Base-by-base conservation (phyloP, 2,797 vertebrate genomes). In the Lates japonicus region DNA sequence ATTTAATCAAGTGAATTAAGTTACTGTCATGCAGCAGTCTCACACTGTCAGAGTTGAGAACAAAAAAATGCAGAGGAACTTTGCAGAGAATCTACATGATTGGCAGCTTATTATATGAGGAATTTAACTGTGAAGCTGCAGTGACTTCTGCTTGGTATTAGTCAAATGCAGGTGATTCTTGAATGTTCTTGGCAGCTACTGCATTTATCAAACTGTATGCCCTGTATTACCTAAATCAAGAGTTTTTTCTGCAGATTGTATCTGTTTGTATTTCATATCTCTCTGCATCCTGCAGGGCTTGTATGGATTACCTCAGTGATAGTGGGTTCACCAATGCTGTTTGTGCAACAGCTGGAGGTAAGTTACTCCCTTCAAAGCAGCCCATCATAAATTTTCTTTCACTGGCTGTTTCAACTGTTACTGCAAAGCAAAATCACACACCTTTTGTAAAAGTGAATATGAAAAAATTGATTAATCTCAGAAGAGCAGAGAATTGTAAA, bases 241-340 rank as follows among this genome's bases (percentile, higher is more conserved):
- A 37, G 2, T 11, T 51, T 29, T 22, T 22, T 58, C 10, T 33
- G 51, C 41, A 29, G 42, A 39, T 35, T 49, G 3, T 10, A 41
- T 41, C 2, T 42, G 1, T 67, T 37, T 75, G 2, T 13, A 35
- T 81, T 33, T 48, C 55, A 44, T 33, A 3, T 58, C 5, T 75
- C n/a, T 69, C 17, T 81, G 71, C 5, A 4, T 76, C 67, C 58
- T 70, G n/a, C 80, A 97, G 96, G 96, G 41, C 83, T 95, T 44
- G 95, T 96, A 3, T 97, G 96, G 96, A 88, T 91, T 5, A 89
- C 94, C 2, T 96, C 96, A 0, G 86, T 96, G 72, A 92, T 96
- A n/a, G 96, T 97, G 44, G 96, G 96, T 3, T 96, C 95, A 10
- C 96, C 96, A 0, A 97, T 96, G 95, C 84, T 97, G 63, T 96